These are phyloP conservation scores for Thomomys bottae DNA, from an alignment of 2,113 vertebrate genomes.

Conservation along the genomic window DNA sequence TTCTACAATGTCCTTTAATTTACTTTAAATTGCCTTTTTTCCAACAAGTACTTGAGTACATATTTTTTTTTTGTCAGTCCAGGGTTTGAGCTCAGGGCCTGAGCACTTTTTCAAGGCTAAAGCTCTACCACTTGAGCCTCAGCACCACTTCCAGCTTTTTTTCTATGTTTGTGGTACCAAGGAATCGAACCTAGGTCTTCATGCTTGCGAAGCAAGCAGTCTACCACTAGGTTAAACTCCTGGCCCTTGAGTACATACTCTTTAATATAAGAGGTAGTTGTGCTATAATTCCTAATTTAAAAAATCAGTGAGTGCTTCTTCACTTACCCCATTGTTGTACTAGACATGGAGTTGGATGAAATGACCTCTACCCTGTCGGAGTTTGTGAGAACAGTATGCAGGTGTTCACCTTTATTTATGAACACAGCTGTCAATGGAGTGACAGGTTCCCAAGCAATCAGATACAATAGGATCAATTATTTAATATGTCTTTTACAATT, in stretches of 20 bases:
- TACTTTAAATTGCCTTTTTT: neutral
- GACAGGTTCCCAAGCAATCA: neutral
- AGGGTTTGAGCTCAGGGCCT: no score
- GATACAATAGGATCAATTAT: neutral
- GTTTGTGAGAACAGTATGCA: neutral
- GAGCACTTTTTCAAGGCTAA: no score
- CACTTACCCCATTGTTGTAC: neutral
- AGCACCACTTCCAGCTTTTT: no score
- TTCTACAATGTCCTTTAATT: constrained; percentile 13
- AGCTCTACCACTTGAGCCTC: no score
- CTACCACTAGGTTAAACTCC: no score
- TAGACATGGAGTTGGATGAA: neutral
- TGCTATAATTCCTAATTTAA: neutral
- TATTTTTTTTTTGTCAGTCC: no score
- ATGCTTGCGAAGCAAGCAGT: no score
- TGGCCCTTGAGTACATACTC: neutral
- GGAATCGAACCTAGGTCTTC: no score
- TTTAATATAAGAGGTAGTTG: neutral
- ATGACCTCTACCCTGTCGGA: neutral
- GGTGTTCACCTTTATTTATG: neutral
- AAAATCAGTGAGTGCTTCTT: neutral
- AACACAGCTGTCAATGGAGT: neutral
- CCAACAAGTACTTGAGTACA: constrained; percentile 30
- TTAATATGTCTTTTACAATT: neutral
- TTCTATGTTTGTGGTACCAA: no score